Base-by-base conservation (phyloP, 2,797 vertebrate genomes). In the Yasuhikotakia modesta region DNA sequence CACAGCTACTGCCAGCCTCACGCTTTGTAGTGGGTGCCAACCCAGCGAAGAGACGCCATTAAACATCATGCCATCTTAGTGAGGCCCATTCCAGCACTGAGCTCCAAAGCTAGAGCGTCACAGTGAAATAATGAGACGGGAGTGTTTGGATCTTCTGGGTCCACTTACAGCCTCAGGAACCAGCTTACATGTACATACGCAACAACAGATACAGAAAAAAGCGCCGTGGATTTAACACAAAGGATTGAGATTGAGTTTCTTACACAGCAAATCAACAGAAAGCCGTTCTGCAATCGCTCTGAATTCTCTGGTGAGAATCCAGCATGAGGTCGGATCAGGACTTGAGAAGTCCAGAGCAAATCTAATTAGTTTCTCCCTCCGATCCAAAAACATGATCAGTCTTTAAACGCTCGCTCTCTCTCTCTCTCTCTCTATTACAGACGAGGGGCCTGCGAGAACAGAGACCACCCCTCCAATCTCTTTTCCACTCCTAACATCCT, bases 391-490 rank as follows among this genome's bases (percentile, higher is more conserved):
- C 68, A 76, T 81, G 84, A 82, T 81, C 82, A 82, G 76, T 60
- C 84, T 60, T 82, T 81, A 83, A 86, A 82, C 35, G 70, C 72
- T 82, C 74, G 76, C 39, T 43, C 10, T 43, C 2, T 4, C 4
- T 27, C 27, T 27, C 61, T 75, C 57, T 64, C 85, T 87, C 87
- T 90, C 86, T 88, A 92, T 91, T 91, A 88, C 86, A 85, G 84
- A 79, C 85, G 83, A 90, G 90, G 84, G 89, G 87, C 88, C 85
- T 86, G 88, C 84, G 89, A 91, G 90, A 88, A 87, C 86, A 55
- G 77, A 45, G 77, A 85, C 87, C 81, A 67, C 65, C 24, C 76
- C 85, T 81, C 48, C 86, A 83, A 84, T 81, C 63, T 53, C 73
- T 43, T 65, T 70, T 86, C 82, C 78, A 80, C 60, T 32, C 86